Evolutionary conservation across 2,113 vertebrate genomes (phyloP).

Genomic region (Neodon shergylaensis): DNA sequence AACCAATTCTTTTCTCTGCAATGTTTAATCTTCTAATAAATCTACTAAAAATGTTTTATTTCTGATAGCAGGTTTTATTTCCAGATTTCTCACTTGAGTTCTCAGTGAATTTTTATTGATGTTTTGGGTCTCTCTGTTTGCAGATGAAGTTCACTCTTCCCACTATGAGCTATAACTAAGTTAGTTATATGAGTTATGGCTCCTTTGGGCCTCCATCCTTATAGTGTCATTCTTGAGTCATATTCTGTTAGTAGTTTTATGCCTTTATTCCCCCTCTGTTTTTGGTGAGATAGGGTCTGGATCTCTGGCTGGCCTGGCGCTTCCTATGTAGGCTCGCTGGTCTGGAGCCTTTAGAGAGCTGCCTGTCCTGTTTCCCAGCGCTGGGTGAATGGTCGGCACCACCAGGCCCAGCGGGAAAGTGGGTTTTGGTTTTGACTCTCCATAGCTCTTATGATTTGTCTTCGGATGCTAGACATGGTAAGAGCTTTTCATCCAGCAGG

Average conservation of each 20-base stretch:
- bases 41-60: not conserved
- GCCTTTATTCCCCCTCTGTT: not conserved
- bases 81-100: conserved; percentile 18
- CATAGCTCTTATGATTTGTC: not conserved
- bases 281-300: not conserved
- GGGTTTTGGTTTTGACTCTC: not conserved
- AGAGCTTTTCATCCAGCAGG: not conserved
- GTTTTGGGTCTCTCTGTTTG: not conserved
- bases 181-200: not conserved
- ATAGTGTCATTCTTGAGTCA: not conserved
- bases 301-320: not conserved
- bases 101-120: not conserved
- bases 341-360: not conserved
- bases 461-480: not conserved
- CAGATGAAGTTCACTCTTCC: not conserved
- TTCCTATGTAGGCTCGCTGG: not conserved
- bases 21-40: not conserved
- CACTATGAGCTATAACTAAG: not conserved
- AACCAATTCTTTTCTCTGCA: conserved; percentile 1
- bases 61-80: not conserved
- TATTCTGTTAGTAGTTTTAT: not conserved
- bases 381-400: not conserved
- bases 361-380: not conserved
- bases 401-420: not conserved
- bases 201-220: not conserved